Percentiles rank a stretch among this genome's conserved stretches.
Conservation (phyloP, 2,113 vertebrate species). For the Plotosus lineatus region DNA sequence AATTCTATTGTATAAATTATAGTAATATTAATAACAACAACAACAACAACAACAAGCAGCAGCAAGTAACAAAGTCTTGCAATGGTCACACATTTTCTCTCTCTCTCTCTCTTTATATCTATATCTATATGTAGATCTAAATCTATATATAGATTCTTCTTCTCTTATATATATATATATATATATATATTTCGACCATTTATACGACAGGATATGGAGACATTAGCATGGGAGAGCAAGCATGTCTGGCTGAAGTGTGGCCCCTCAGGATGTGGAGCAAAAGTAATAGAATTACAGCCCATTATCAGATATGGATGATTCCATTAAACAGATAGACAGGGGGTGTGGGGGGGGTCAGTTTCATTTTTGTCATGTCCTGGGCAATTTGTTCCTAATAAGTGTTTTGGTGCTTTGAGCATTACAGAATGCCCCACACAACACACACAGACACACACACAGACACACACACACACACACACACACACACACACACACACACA, state of each 20-base stretch:
- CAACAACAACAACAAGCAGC: neutral
- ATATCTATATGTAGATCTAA: no score
- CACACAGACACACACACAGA: conserved; percentile 4
- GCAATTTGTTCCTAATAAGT: conserved; percentile 15
- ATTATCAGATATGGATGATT: conserved; percentile 54
- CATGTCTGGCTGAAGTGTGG: conserved; percentile 17
- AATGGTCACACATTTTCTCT: neutral
- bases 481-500: conserved; percentile 6
- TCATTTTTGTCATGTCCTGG: neutral
- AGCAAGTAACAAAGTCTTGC: neutral
- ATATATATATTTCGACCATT: conserved; percentile 23
- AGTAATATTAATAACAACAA: neutral
- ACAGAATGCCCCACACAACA: neutral
- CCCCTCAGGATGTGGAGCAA: conserved; percentile 39
- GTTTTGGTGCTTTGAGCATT: neutral
- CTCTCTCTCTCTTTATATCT: conserved; percentile 9
- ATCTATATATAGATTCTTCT: no score
- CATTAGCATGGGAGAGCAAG: neutral
- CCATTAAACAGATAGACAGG: conserved; percentile 14
- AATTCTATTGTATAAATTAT: neutral
- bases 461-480: conserved; percentile 15
- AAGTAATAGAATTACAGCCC: conserved; percentile 57
- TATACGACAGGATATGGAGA: conserved; percentile 19
- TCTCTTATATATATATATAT: no score
- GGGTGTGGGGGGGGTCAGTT: conserved; percentile 3